Evolutionary conservation across 2,797 vertebrate species (phyloP).

Genomic region (Phoebastria nigripes): DNA sequence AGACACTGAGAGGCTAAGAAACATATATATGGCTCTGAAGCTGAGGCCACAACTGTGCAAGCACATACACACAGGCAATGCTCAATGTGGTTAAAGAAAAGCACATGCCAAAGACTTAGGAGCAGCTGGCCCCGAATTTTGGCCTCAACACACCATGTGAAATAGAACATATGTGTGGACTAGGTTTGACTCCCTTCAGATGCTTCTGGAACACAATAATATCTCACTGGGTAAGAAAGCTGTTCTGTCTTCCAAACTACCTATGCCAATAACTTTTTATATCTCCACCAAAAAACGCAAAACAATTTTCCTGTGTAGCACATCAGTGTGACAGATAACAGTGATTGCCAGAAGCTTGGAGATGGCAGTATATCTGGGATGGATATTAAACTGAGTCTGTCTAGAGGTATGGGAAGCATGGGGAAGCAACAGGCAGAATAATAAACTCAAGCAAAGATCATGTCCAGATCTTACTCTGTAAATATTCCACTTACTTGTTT

Average conservation of each 20-base stretch:
- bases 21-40: background rate
- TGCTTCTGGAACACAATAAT: slow-evolving; percentile 38
- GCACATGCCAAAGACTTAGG: slow-evolving; percentile 5
- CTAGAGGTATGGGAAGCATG: background rate
- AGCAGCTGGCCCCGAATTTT: slow-evolving; percentile 46
- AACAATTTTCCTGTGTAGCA: background rate
- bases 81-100: slow-evolving; percentile 37
- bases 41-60: background rate
- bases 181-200: slow-evolving; percentile 43
- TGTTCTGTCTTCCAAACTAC: slow-evolving; percentile 28
- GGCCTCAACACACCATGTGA: slow-evolving; percentile 39
- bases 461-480: background rate
- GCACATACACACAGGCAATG: background rate
- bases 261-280: slow-evolving; percentile 52
- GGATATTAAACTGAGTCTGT: slow-evolving; percentile 15
- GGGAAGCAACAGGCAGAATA: background rate
- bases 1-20: background rate
- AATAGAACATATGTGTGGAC: slow-evolving; percentile 54
- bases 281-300: slow-evolving; percentile 11
- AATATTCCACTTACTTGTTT: slow-evolving; percentile 19
- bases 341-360: background rate
- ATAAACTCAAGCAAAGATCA: background rate
- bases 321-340: slow-evolving; percentile 9
- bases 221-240: slow-evolving; percentile 48
- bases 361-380: background rate